Evolutionary conservation across 2,113 vertebrate genomes (phyloP).

Genomic region (Tragelaphus strepsiceros): DNA sequence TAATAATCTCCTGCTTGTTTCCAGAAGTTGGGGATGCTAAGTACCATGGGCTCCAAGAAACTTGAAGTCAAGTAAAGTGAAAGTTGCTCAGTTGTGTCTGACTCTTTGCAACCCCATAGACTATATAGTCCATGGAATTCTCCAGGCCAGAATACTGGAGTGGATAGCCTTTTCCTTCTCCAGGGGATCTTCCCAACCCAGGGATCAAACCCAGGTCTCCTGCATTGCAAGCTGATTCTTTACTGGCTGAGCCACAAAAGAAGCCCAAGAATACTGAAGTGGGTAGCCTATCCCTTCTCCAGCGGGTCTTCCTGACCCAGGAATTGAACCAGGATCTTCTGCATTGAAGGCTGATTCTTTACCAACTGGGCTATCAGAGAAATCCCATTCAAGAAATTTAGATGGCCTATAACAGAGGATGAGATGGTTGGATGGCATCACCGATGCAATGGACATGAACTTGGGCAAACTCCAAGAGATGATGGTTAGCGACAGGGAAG

Average conservation of each 20-base stretch:
- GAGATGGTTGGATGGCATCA: background rate
- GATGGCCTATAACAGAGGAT: background rate
- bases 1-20: background rate
- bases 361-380: background rate
- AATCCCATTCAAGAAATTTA: background rate
- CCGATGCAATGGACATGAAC: background rate
- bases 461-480: background rate
- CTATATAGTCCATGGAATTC: too few species aligned
- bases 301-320: rapidly evolving
- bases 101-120: background rate
- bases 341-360: background rate
- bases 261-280: too few species aligned
- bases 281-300: background rate
- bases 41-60: background rate
- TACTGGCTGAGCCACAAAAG: too few species aligned
- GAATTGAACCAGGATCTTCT: background rate
- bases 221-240: too few species aligned
- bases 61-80: background rate
- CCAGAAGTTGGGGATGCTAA: background rate
- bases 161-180: too few species aligned
- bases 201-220: too few species aligned
- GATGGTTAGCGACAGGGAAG: background rate
- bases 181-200: too few species aligned
- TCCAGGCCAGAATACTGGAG: too few species aligned
- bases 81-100: background rate